Base-by-base conservation (phyloP, 2,888 invertebrate species). In the Lottia gigantea region DNA sequence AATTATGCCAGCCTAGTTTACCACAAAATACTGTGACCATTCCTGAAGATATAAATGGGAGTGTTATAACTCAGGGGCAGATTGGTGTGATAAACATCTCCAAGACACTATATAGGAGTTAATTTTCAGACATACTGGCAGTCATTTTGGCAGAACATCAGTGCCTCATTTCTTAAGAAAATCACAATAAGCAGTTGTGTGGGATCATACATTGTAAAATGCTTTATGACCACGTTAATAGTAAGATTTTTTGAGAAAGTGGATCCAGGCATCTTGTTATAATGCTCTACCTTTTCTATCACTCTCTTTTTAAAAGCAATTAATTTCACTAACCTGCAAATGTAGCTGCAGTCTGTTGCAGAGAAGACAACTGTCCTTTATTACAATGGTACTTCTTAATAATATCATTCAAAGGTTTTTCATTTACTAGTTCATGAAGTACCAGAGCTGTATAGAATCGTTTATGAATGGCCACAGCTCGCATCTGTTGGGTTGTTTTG, bases 11-110 rank as follows among this genome's bases (percentile, higher is more conserved):
- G 31, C 97, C 95, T 15, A 99, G 90, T 68, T 96, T 93, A 75
- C 92, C 92, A 88, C 97, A 96, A 90, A 99, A 98, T n/a, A 95
- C 93, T 3, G 97, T 96, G 0, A 98, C 95, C 94, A 98, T 98
- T 70, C 97, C 97, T 94, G 78, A 79, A 62, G 25, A 63, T 15
- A 46, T 46, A 55, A 31, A 40, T 40, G 8, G 7, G 7, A 6
- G 7, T 40, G 31, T 31, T 31, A 6, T 4, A 31, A 31, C 31
- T 4, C 31, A 31, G 31, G n/a, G n/a, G 31, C 6, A 31, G 31
- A 31, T 6, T 31, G 6, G 31, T 31, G 31, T 31, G 31, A 31
- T 31, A 4, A 31, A 6, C n/a, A n/a, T n/a, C n/a, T n/a, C n/a
- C n/a, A n/a, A n/a, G n/a, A n/a, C 6, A 31, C 31, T 31, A 4